Conservation (phyloP, 2,888 invertebrate genomes). For the Philonicus albiceps region DNA sequence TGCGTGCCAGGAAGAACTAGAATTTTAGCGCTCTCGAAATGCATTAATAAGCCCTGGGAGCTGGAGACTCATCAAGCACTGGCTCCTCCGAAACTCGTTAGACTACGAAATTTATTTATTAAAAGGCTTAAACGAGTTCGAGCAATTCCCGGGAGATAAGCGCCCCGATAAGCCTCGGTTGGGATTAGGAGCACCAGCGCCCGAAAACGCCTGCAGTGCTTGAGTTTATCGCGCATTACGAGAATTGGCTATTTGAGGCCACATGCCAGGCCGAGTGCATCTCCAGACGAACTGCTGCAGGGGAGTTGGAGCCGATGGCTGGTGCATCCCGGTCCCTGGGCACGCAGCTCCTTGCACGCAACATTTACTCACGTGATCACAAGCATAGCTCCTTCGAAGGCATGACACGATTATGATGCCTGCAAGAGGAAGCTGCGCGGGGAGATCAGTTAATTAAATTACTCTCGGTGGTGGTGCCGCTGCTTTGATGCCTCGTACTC, state of each 20-base stretch:
- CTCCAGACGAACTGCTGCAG: neutral
- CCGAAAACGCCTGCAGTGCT: neutral
- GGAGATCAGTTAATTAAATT: neutral
- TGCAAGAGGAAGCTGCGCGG: neutral
- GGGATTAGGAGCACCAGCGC: neutral
- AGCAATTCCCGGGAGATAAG: neutral
- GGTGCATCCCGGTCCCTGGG: neutral
- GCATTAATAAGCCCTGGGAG: neutral
- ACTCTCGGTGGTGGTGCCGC: neutral
- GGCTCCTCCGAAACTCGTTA: neutral
- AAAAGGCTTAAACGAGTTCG: neutral
- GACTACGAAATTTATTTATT: neutral
- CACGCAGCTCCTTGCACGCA: neutral
- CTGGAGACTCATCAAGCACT: neutral
- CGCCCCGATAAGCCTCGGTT: neutral
- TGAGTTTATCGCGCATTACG: neutral
- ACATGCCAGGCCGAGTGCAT: neutral
- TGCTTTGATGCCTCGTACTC: neutral
- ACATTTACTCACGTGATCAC: slow-evolving; percentile 27
- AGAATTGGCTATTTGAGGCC: slow-evolving; percentile 15
- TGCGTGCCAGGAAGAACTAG: neutral
- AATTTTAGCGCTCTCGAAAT: neutral
- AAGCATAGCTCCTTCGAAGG: slow-evolving; percentile 20
- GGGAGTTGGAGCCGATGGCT: neutral
- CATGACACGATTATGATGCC: neutral